Evolutionary conservation across 2,888 invertebrate species (phyloP), one percentile per base, ranked within the genome.

Genomic region (Caenorhabditis sp.): DNA sequence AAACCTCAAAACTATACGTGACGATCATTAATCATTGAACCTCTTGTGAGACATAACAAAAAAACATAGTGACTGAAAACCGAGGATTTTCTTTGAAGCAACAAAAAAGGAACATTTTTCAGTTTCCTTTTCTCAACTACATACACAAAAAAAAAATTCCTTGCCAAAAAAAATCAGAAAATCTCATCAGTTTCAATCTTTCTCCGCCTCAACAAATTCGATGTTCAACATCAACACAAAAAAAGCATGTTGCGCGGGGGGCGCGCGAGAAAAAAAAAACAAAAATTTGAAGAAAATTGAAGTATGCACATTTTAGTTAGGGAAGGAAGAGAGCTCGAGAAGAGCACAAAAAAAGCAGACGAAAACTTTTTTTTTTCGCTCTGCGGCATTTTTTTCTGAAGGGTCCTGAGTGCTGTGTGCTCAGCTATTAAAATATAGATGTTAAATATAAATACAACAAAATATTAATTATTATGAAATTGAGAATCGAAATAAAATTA

Each of bases 171-270:
- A 43, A 43, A 12, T 17, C 12, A 5, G 43, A 43, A 43, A 43
- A 43, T 43, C 43, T 43, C 43, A 43, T 43, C 43, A 43, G 43
- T 43, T 43, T 43, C 43, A 43, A 43, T 43, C 43, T 43, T 43
- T 3, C 43, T 17, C 14, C 43, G 43, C 43, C 43, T 43, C 43
- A 43, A 43, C 43, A 43, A 43, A 43, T 43, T 43, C 17, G 17
- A 43, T 43, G 43, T 43, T 43, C 43, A 43, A 43, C 43, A 17
- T 3, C 2, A 43, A 10, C 14, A 43, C 2, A 43, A 43, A 43
- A 43, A 43, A 14, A 10, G 14, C 14, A 14, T 43, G 5, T 7
- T 14, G 43, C 43, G 43, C 10, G 43, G 43, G 43, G 31, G 5
- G 31, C 31, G 31, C 31, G 31, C 4, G 31, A 31, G 14, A 43